Evolutionary conservation across 2,888 invertebrate species (phyloP).

Genomic region (Chelonus formosanus): DNA sequence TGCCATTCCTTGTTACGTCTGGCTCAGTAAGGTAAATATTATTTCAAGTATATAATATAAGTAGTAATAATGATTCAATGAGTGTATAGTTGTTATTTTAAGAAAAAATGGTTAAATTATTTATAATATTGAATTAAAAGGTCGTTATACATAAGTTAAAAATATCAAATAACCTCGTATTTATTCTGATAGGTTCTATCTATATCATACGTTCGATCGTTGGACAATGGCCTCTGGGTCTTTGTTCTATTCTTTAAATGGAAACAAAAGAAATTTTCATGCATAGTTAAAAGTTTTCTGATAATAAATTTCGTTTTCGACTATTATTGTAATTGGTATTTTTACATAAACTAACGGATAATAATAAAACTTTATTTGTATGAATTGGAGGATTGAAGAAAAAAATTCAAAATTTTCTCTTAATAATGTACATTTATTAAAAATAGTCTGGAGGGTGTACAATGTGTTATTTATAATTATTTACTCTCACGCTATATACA

Average conservation of each 20-base stretch:
- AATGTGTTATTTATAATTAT: too few relatives aligned
- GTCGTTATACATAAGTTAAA: conserved; percentile 4
- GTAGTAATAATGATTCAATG: not conserved
- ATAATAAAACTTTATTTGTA: too few relatives aligned
- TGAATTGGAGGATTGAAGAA: too few relatives aligned
- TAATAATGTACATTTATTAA: too few relatives aligned
- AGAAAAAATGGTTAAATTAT: not conserved
- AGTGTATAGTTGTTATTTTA: not conserved
- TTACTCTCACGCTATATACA: too few relatives aligned
- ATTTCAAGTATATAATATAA: not conserved
- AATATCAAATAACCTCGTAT: conserved; percentile 12
- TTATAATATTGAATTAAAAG: not conserved
- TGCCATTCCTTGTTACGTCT: conserved; percentile 78
- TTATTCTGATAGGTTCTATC: conserved; percentile 25
- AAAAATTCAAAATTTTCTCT: too few relatives aligned
- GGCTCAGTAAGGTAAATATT: conserved; percentile 73
- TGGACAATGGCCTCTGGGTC: not conserved
- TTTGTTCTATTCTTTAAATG: conserved; percentile 13
- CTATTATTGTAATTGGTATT: too few relatives aligned
- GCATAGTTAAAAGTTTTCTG: too few relatives aligned
- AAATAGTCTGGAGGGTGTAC: too few relatives aligned
- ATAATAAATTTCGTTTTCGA: too few relatives aligned
- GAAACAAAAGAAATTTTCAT: too few relatives aligned
- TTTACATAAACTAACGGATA: too few relatives aligned
- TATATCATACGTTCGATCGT: not conserved